Evolutionary conservation across 2,888 invertebrate genomes (phyloP).

Genomic region (Calameuta idolon): DNA sequence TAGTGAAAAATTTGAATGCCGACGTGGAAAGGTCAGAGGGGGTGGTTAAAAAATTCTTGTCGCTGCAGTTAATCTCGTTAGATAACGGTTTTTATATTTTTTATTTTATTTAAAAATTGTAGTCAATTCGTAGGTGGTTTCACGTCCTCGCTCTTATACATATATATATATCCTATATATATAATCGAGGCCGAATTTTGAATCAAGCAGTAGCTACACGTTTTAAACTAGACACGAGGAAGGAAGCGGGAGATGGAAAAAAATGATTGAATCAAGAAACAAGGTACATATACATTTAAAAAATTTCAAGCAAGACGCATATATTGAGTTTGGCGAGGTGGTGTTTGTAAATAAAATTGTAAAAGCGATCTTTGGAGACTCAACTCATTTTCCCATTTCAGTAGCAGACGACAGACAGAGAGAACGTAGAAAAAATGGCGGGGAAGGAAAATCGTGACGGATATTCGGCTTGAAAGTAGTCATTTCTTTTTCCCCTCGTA

Average conservation of each 20-base stretch:
- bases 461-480: not conserved
- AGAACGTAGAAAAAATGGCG: not conserved
- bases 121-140: constrained; percentile 32
- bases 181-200: constrained; percentile 30
- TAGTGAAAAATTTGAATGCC: not conserved
- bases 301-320: constrained; percentile 15
- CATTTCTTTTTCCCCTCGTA: not conserved
- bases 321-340: constrained; percentile 41
- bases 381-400: constrained; percentile 33
- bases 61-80: constrained; percentile 13
- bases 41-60: constrained; percentile 17
- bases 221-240: constrained; percentile 35
- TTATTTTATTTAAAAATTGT: constrained; percentile 26
- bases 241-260: constrained; percentile 2
- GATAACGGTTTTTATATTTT: constrained; percentile 18
- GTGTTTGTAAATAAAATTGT: constrained; percentile 57
- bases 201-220: constrained; percentile 34
- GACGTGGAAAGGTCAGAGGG: constrained; percentile 1
- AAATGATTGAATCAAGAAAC: not conserved
- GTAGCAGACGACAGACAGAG: not conserved
- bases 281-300: not conserved
- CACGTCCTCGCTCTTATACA: constrained; percentile 16
- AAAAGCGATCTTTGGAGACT: constrained; percentile 36
- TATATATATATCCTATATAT: constrained; percentile 19
- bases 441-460: not conserved